A percentile compares a stretch with the other conserved stretches of the same genome.
Conservation (phyloP, 2,113 vertebrate species). For the Stigmatopora nigra region DNA sequence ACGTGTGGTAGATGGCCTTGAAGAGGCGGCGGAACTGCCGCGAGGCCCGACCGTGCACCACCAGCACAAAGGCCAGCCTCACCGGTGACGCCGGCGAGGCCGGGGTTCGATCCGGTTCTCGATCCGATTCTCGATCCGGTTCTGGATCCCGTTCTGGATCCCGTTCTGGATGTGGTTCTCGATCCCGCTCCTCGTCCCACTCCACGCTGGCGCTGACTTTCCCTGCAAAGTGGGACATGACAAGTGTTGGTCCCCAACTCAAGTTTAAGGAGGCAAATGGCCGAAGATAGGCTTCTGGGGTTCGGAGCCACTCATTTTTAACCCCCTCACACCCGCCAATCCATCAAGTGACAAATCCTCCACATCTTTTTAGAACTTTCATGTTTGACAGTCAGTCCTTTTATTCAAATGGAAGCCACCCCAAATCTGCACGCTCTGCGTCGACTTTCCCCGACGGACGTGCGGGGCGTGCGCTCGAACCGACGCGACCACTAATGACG, state of each 20-base stretch:
- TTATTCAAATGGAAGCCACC: too few relatives aligned
- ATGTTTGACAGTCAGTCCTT: too few relatives aligned
- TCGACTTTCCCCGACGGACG: neutral
- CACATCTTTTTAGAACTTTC: too few relatives aligned
- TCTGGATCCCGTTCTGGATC: slow-evolving; percentile 37
- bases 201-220: slow-evolving; percentile 84
- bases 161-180: too few relatives aligned
- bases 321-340: too few relatives aligned
- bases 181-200: slow-evolving; percentile 82
- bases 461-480: neutral
- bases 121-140: too few relatives aligned
- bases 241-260: too few relatives aligned
- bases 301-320: too few relatives aligned
- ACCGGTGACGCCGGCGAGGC: slow-evolving; percentile 69
- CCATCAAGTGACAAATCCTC: too few relatives aligned
- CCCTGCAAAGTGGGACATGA: slow-evolving; percentile 60
- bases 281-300: too few relatives aligned
- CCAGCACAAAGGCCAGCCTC: slow-evolving; percentile 87
- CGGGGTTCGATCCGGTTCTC: slow-evolving; percentile 28
- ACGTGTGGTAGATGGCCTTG: slow-evolving; percentile 94
- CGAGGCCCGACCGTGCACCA: slow-evolving; percentile 87
- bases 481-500: neutral
- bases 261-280: too few relatives aligned
- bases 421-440: neutral
- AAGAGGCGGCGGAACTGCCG: slow-evolving; percentile 93